Percentiles rank a stretch among this genome's conserved stretches.
These are phyloP conservation scores for Lottia scabra DNA, from an alignment of 2,888 invertebrate species.

Conservation along the genomic window DNA sequence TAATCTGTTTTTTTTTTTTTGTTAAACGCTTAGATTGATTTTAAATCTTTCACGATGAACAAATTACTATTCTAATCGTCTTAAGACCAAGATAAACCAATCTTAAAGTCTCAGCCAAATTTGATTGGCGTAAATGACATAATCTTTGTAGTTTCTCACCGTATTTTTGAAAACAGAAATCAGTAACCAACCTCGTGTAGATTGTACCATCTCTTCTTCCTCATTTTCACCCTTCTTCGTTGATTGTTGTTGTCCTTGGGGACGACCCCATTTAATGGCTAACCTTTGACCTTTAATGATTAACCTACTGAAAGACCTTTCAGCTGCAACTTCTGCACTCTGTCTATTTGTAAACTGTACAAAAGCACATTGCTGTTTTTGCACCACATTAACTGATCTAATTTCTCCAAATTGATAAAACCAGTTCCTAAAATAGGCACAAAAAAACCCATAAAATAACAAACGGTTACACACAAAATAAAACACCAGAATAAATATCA, in stretches of 20 bases:
- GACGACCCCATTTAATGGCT: slow-evolving; percentile 98
- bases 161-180: too few relatives aligned
- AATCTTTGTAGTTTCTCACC: too few relatives aligned
- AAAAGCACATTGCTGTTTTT: slow-evolving; percentile 92
- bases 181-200: slow-evolving; percentile 75
- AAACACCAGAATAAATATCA: too few relatives aligned
- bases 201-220: slow-evolving; percentile 77
- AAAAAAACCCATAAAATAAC: background rate
- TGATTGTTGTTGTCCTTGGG: slow-evolving; percentile 78
- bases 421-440: slow-evolving; percentile 78
- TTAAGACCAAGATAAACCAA: too few relatives aligned
- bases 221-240: too few relatives aligned
- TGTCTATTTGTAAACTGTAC: slow-evolving; percentile 92
- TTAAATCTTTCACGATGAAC: too few relatives aligned
- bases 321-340: slow-evolving; percentile 87
- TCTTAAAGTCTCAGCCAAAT: too few relatives aligned
- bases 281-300: slow-evolving; percentile 81
- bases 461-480: too few relatives aligned
- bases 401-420: slow-evolving; percentile 99
- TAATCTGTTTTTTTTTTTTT: too few relatives aligned
- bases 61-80: too few relatives aligned
- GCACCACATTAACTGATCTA: slow-evolving; percentile 89
- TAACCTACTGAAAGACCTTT: slow-evolving; percentile 89
- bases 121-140: too few relatives aligned
- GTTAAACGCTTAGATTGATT: too few relatives aligned